Evolutionary conservation across 2,888 invertebrate genomes (phyloP).

Genomic region (Lottia scabra): DNA sequence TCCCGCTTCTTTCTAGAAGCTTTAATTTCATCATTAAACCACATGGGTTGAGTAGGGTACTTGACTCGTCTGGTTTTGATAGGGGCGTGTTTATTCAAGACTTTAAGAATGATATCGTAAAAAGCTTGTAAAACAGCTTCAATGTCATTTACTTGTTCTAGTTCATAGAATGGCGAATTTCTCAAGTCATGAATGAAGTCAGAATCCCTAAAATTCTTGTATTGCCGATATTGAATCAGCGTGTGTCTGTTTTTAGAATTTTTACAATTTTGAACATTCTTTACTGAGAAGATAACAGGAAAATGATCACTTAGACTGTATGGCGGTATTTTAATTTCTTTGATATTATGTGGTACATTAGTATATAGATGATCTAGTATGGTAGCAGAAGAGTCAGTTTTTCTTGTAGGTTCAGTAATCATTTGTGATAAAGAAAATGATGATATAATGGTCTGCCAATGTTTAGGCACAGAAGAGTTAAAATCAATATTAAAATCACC

Average conservation of each 20-base stretch:
- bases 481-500: too few relatives aligned
- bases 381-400: background rate
- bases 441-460: constrained; percentile 5
- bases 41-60: too few relatives aligned
- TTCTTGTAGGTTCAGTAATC: background rate
- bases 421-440: background rate
- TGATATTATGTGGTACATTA: background rate
- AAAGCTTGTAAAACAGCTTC: background rate
- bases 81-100: background rate
- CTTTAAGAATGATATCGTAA: background rate
- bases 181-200: too few relatives aligned
- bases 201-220: too few relatives aligned
- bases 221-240: too few relatives aligned
- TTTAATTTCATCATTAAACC: too few relatives aligned
- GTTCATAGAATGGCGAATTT: too few relatives aligned
- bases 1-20: too few relatives aligned
- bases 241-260: background rate
- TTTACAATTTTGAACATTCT: constrained; percentile 5
- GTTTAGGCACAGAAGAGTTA: background rate
- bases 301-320: constrained; percentile 5
- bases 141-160: background rate
- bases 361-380: background rate
- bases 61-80: background rate
- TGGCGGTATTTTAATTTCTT: constrained; percentile 7
- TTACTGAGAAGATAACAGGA: background rate